A percentile compares a stretch with the other conserved stretches of the same genome.
Conservation (phyloP, 2,888 invertebrate genomes). For the Brenthis ino region DNA sequence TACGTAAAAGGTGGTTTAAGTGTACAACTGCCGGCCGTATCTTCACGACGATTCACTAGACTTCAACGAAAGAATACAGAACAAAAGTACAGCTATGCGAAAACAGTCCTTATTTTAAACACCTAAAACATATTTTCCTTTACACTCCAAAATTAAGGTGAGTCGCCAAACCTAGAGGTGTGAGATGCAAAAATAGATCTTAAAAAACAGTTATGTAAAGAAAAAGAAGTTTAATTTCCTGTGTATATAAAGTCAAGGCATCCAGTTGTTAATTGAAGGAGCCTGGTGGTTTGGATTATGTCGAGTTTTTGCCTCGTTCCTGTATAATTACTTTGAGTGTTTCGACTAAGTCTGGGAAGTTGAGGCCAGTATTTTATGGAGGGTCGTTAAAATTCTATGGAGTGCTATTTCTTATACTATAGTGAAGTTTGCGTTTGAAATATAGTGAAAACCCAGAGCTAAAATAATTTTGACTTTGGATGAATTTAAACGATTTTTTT, state of each 20-base stretch:
- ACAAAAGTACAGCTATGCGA: slow-evolving; percentile 45
- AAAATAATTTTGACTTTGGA: slow-evolving; percentile 23
- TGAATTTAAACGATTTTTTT: slow-evolving; percentile 11
- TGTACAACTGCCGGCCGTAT: slow-evolving; percentile 61
- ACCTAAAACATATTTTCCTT: slow-evolving; percentile 50
- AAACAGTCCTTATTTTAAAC: slow-evolving; percentile 45
- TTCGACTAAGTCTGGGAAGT: slow-evolving; percentile 49
- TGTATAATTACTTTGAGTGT: slow-evolving; percentile 58
- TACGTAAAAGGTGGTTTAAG: slow-evolving; percentile 50
- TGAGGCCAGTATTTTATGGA: slow-evolving; percentile 52
- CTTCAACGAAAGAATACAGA: slow-evolving; percentile 46
- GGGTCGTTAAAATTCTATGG: slow-evolving; percentile 59
- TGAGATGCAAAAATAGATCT: slow-evolving; percentile 54
- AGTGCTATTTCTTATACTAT: slow-evolving; percentile 52
- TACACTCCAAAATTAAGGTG: slow-evolving; percentile 48
- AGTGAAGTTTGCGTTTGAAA: slow-evolving; percentile 51
- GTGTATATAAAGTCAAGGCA: slow-evolving; percentile 52
- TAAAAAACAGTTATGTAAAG: slow-evolving; percentile 44
- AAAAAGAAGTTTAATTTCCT: slow-evolving; percentile 63
- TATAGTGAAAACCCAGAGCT: slow-evolving; percentile 34
- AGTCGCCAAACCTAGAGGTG: slow-evolving; percentile 42
- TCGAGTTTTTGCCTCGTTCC: slow-evolving; percentile 56
- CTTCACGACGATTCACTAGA: slow-evolving; percentile 59
- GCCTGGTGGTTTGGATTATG: slow-evolving; percentile 55
- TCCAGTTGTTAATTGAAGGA: slow-evolving; percentile 59